Base-by-base conservation (phyloP, 2,888 invertebrate genomes). In the Pandemis heparana region DNA sequence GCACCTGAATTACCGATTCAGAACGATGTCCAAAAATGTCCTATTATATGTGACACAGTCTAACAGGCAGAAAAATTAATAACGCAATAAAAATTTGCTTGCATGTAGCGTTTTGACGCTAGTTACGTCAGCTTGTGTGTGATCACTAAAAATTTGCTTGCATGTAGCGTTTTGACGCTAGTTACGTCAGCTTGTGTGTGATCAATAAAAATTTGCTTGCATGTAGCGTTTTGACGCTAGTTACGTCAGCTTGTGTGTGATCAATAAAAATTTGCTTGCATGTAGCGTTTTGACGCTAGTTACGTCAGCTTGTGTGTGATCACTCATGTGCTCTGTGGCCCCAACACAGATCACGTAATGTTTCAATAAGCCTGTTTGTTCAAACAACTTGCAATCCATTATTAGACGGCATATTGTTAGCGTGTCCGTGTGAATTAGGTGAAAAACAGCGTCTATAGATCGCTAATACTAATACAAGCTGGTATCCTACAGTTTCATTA, bases 321-420 rank as follows among this genome's bases (percentile, higher is more conserved):
- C n/a, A 12, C 8, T 53, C 14, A 9, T 32, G 23, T 32, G 51
- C 51, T 53, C 16, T 53, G 16, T 41, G 38, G 72, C 62, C 39
- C 61, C 14, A 71, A 53, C 70, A 8, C 46, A 56, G 60, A 46
- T 63, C 67, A 38, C 67, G 72, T 72, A 72, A 68, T 72, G 62
- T 72, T 72, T 72, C 67, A 68, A 72, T 72, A 72, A 72, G 72
- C 72, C 62, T 39, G 66, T 67, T 72, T 68, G 67, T 56, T 60
- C 18, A 46, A 43, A 56, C 56, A 72, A 43, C 46, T 63, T 23
- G 46, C 72, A 67, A 72, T 53, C 67, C 41, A 67, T 72, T 72
- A 67, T 62, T 56, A 18, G 18, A 43, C 23, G 43, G 56, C 51
- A 62, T 68, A 68, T 62, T 72, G 72, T 68, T 67, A 56, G 18